Percentiles rank a stretch among this genome's conserved stretches.
phyloP scores from a whole-genome alignment of 2,888 invertebrate species.

The Plagodis pulveraria region DNA sequence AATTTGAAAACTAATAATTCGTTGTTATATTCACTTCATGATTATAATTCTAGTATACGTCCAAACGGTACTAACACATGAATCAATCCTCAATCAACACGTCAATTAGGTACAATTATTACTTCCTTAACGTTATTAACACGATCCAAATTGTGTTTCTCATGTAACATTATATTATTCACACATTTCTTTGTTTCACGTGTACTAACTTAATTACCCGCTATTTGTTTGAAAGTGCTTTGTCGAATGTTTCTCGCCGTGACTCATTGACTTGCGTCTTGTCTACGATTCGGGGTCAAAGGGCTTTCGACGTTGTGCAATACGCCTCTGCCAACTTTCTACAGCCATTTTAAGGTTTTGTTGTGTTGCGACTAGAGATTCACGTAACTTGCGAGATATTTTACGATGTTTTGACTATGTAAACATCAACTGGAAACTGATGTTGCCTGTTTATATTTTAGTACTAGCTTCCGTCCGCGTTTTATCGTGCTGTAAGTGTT shows the following conservation, averaged over 20 bases:
- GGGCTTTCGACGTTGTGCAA: constrained; percentile 59
- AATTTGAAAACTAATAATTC: too few species aligned
- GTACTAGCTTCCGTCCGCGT: too few species aligned
- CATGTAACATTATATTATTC: constrained; percentile 7
- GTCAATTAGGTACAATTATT: neutral
- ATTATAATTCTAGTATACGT: too few species aligned
- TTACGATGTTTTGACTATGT: constrained; percentile 1
- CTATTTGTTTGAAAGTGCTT: constrained; percentile 2
- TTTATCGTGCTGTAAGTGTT: too few species aligned
- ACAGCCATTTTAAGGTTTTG: constrained; percentile 28
- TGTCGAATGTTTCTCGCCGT: constrained; percentile 33
- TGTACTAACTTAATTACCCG: constrained; percentile 6
- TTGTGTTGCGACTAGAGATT: constrained; percentile 1
- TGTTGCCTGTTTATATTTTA: too few species aligned
- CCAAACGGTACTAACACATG: too few species aligned
- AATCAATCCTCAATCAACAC: neutral
- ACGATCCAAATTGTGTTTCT: constrained; percentile 18
- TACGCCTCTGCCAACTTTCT: constrained; percentile 48
- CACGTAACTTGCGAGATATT: constrained; percentile 29
- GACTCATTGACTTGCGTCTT: constrained; percentile 54
- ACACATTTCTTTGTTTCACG: constrained; percentile 15
- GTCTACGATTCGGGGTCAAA: constrained; percentile 60
- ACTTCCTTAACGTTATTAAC: constrained; percentile 4
- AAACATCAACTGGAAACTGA: too few species aligned
- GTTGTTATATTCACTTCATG: too few species aligned